These are phyloP conservation scores for Dastarcus helophoroides DNA, from an alignment of 2,888 invertebrate genomes.

Conservation along the genomic window DNA sequence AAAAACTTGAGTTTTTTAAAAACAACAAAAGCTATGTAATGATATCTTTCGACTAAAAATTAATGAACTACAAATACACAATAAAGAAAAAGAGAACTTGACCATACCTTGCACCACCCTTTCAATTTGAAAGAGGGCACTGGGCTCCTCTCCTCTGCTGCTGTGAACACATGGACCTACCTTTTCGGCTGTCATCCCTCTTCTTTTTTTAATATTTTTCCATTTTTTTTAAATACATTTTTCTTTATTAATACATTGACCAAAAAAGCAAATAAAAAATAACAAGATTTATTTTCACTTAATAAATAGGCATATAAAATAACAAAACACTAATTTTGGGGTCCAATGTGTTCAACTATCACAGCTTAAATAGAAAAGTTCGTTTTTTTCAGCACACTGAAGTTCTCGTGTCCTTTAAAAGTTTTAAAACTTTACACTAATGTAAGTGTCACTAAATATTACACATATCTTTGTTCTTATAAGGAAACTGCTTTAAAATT, in stretches of 20 bases:
- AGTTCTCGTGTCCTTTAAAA: slow-evolving; percentile 3
- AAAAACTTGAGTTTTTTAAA: too few relatives aligned
- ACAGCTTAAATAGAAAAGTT: slow-evolving; percentile 26
- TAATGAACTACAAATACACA: too few relatives aligned
- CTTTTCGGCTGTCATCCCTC: slow-evolving; percentile 26
- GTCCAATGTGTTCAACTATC: slow-evolving; percentile 37
- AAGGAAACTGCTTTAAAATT: too few relatives aligned
- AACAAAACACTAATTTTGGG: slow-evolving; percentile 18
- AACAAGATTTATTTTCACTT: slow-evolving; percentile 3
- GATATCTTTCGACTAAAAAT: too few relatives aligned
- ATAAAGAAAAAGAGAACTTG: slow-evolving; percentile 27
- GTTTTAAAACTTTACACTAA: slow-evolving; percentile 1
- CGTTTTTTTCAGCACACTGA: not conserved
- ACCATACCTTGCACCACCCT: slow-evolving; percentile 73
- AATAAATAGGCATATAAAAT: slow-evolving; percentile 8
- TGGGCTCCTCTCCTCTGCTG: slow-evolving; percentile 45
- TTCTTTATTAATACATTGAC: too few relatives aligned
- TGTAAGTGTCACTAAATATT: too few relatives aligned
- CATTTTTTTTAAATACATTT: slow-evolving; percentile 6
- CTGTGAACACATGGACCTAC: slow-evolving; percentile 42
- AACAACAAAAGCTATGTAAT: too few relatives aligned
- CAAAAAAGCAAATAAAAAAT: slow-evolving; percentile 12
- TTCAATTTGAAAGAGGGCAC: slow-evolving; percentile 70
- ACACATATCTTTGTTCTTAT: too few relatives aligned
- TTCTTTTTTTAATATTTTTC: slow-evolving; percentile 5